phyloP scores from a whole-genome alignment of 2,113 vertebrate species.

The Apteryx owenii region DNA sequence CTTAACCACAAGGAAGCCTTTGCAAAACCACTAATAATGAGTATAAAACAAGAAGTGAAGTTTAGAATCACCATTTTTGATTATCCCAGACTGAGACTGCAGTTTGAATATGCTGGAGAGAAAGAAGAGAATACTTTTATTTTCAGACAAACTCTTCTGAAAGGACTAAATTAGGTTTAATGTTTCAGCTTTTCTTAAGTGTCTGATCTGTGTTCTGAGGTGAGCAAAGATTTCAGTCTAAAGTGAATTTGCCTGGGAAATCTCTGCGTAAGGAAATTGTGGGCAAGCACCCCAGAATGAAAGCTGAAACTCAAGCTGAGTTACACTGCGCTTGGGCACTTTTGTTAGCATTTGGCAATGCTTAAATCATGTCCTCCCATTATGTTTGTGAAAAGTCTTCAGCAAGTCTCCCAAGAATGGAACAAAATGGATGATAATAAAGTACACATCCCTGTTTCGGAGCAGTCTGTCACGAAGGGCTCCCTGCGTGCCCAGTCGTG shows the following conservation, averaged over 20 bases:
- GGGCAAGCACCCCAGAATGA: neutral
- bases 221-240: neutral
- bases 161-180: neutral
- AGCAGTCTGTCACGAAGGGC: neutral
- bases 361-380: neutral
- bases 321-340: neutral
- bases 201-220: neutral
- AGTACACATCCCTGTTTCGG: accelerated
- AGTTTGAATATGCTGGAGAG: neutral
- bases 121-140: neutral
- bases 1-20: neutral
- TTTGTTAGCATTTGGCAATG: neutral
- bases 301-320: neutral
- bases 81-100: neutral
- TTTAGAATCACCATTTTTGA: neutral
- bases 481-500: neutral
- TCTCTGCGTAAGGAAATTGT: neutral
- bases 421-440: neutral
- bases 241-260: neutral
- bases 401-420: neutral
- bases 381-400: neutral
- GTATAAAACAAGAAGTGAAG: neutral
- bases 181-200: neutral
- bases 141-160: neutral
- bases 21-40: neutral